Conservation (phyloP, 2,888 invertebrate species). For the Agonopterix arenella region DNA sequence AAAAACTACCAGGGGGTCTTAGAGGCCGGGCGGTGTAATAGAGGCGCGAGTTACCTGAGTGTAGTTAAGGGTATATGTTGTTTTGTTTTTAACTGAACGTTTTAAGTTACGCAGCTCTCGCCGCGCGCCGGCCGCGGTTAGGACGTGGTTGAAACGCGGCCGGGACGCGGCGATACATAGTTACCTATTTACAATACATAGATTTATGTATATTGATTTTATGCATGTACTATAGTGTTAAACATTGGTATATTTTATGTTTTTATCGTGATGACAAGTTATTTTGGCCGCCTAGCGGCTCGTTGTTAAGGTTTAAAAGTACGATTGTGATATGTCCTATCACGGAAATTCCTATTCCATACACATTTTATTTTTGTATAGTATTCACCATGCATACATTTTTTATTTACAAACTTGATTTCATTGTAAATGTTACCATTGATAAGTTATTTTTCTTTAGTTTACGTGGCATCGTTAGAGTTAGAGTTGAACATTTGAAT, state of each 20-base stretch:
- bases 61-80: slow-evolving; percentile 43
- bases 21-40: slow-evolving; percentile 2
- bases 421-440: slow-evolving; percentile 75
- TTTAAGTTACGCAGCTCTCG: slow-evolving; percentile 47
- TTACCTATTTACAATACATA: slow-evolving; percentile 54
- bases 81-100: slow-evolving; percentile 35
- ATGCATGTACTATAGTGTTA: slow-evolving; percentile 48
- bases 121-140: slow-evolving; percentile 23
- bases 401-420: slow-evolving; percentile 49
- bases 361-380: slow-evolving; percentile 66
- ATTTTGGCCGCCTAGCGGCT: slow-evolving; percentile 45
- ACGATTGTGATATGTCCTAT: slow-evolving; percentile 68
- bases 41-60: slow-evolving; percentile 55
- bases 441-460: slow-evolving; percentile 63
- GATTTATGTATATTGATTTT: slow-evolving; percentile 54
- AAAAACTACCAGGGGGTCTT: slow-evolving; percentile 10
- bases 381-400: slow-evolving; percentile 52
- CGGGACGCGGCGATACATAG: slow-evolving; percentile 40
- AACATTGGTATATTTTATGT: slow-evolving; percentile 34
- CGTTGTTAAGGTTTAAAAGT: slow-evolving; percentile 21
- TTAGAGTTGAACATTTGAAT: slow-evolving; percentile 16
- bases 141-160: slow-evolving; percentile 1
- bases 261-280: slow-evolving; percentile 43
- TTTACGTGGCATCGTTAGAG: slow-evolving; percentile 20
- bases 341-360: slow-evolving; percentile 71